A percentile compares a stretch with the other conserved stretches of the same genome.
Conservation (phyloP, 1,140 invertebrate genomes). For the Macrostomum lignano region DNA sequence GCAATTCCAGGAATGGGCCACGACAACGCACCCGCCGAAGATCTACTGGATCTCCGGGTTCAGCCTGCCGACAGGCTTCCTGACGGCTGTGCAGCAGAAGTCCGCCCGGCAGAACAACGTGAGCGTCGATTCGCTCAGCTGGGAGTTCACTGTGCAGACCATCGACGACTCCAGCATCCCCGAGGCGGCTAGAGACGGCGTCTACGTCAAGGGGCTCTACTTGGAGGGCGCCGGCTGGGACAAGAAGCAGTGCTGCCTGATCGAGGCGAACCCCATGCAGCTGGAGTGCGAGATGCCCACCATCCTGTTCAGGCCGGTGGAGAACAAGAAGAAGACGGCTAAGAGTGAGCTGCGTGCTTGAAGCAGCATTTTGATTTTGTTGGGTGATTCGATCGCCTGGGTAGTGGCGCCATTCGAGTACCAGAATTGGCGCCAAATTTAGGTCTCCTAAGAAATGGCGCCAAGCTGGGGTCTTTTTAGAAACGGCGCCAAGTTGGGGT, state of each 20-base stretch:
- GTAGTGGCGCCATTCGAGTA: no score
- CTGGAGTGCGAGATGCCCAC: constrained; percentile 27
- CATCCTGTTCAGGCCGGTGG: constrained; percentile 34
- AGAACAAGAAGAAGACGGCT: constrained; percentile 36
- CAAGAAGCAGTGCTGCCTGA: constrained; percentile 22
- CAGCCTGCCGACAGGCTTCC: constrained; percentile 26
- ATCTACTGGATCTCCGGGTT: constrained; percentile 38
- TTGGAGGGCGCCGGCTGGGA: constrained; percentile 29
- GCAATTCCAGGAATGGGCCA: constrained; percentile 43
- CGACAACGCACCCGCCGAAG: constrained; percentile 39
- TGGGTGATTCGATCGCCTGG: no score
- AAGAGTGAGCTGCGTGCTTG: no score
- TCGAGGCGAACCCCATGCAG: constrained; percentile 29
- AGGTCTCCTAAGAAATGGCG: no score
- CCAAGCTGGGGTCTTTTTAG: no score
- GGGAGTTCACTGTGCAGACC: constrained; percentile 29
- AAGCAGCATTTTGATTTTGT: no score
- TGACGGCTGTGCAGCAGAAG: constrained; percentile 27
- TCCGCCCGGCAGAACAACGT: constrained; percentile 17
- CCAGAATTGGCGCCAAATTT: no score
- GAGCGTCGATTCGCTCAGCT: constrained; percentile 26
- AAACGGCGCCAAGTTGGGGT: no score
- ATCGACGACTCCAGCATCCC: constrained; percentile 24
- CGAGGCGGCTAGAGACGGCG: constrained; percentile 28
- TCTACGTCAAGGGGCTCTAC: constrained; percentile 26